phyloP scores from a whole-genome alignment of 2,888 invertebrate species.

The Dexiosoma caninum region DNA sequence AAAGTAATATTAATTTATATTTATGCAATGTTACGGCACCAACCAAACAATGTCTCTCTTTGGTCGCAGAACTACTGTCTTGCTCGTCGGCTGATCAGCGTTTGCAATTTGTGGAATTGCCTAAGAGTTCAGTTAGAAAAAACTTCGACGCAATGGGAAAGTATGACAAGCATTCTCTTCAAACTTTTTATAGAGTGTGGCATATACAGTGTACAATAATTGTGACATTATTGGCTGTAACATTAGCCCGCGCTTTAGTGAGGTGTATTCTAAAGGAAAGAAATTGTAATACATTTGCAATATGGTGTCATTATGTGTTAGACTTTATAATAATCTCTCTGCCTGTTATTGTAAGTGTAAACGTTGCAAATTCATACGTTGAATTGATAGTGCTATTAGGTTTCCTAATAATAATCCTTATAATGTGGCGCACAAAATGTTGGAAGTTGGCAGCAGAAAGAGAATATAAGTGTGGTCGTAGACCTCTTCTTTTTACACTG shows the following conservation, averaged over 20 bases:
- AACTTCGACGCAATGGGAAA: constrained; percentile 33
- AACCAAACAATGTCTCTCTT: constrained; percentile 49
- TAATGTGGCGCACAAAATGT: constrained; percentile 47
- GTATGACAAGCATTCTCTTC: constrained; percentile 64
- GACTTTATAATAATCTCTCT: constrained; percentile 81
- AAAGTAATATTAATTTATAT: constrained; percentile 24
- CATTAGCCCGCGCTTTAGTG: constrained; percentile 62
- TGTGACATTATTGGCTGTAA: constrained; percentile 63
- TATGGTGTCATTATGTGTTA: constrained; percentile 72
- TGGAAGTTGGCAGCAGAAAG: constrained; percentile 63
- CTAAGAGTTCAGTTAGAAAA: constrained; percentile 1
- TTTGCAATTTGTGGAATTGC: neutral
- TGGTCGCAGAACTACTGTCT: constrained; percentile 53
- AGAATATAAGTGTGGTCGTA: constrained; percentile 66
- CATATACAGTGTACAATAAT: constrained; percentile 67
- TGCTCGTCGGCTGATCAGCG: constrained; percentile 33
- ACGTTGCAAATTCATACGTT: constrained; percentile 79
- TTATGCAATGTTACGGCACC: constrained; percentile 44
- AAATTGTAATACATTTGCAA: constrained; percentile 5
- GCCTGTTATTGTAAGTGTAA: constrained; percentile 80
- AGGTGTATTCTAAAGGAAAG: neutral
- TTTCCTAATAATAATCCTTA: neutral
- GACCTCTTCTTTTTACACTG: constrained; percentile 81
- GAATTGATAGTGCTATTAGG: constrained; percentile 54
- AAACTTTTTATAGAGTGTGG: constrained; percentile 63